phyloP scores from a whole-genome alignment of 2,113 vertebrate species.

The human (Homo sapiens) region GRCh38 chr5:140894001-140894500 shows the following conservation, averaged over 20 bases:
- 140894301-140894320: neutral
- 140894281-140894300: neutral
- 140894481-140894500: neutral
- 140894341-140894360: neutral
- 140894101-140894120: neutral
- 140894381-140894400: neutral
- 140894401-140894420: neutral
- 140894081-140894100: neutral
- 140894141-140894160: neutral
- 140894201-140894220: neutral
- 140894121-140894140: neutral
- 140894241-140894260: neutral
- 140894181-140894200: neutral
- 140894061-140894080: neutral
- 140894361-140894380: neutral
- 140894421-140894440: neutral
- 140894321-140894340: neutral
- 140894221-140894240: neutral
- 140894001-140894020: neutral
- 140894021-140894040: neutral
- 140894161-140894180: neutral
- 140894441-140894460: neutral
- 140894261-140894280: neutral
- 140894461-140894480: neutral
- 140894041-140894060: neutral